These are phyloP conservation scores for Pteropus alecto DNA, from an alignment of 2,113 vertebrate species.

Conservation along the genomic window DNA sequence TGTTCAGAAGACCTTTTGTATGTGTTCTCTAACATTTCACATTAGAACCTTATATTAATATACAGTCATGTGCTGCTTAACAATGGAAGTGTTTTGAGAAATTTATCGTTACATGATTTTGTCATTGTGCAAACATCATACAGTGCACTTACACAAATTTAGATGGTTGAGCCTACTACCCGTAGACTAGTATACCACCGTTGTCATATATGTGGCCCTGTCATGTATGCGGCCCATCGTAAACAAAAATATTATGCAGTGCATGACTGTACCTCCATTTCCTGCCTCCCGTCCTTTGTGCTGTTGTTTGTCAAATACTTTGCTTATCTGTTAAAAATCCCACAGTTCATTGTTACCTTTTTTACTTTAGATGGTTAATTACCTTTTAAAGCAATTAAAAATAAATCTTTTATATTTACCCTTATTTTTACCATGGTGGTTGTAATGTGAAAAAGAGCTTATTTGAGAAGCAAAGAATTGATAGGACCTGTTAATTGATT, in stretches of 20 bases:
- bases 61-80: too few species aligned
- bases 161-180: not conserved
- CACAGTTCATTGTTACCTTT: not conserved
- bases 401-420: not conserved
- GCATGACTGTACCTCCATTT: not conserved
- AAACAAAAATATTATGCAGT: not conserved
- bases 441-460: not conserved
- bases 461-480: not conserved
- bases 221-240: not conserved
- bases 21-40: not conserved
- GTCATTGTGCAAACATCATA: too few species aligned
- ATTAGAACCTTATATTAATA: not conserved
- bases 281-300: not conserved
- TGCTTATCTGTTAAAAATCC: not conserved
- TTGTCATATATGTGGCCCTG: not conserved
- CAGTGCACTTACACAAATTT: not conserved
- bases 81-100: too few species aligned
- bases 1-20: not conserved
- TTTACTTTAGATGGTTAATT: slow-evolving; percentile 1
- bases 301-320: not conserved
- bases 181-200: not conserved
- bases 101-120: too few species aligned
- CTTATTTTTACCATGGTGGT: not conserved
- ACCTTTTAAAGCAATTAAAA: not conserved
- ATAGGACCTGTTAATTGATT: not conserved